These are phyloP conservation scores for Labeo catla DNA, from an alignment of 2,113 vertebrate genomes.

Conservation along the genomic window DNA sequence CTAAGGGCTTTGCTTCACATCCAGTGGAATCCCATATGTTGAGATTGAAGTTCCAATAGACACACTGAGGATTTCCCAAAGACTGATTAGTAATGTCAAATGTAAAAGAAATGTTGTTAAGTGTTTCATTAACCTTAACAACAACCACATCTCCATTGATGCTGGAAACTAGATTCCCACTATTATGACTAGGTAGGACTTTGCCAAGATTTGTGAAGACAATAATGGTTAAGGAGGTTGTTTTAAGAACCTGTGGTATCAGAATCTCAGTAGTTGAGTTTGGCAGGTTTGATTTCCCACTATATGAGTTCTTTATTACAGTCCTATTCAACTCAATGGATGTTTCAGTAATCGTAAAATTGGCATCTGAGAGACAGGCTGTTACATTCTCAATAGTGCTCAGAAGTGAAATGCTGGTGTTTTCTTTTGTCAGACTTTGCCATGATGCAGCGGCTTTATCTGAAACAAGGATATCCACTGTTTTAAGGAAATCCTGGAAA, in stretches of 20 bases:
- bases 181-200: too few relatives aligned
- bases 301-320: constrained; percentile 48
- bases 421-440: constrained; percentile 60
- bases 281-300: background rate
- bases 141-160: too few relatives aligned
- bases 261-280: constrained; percentile 64
- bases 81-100: constrained; percentile 67
- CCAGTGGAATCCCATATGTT: constrained; percentile 74
- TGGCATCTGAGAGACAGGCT: background rate
- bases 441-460: constrained; percentile 55
- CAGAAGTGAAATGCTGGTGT: constrained; percentile 72
- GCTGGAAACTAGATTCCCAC: too few relatives aligned
- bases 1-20: constrained; percentile 53
- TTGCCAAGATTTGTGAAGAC: too few relatives aligned
- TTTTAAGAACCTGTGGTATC: constrained; percentile 61
- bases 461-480: constrained; percentile 64
- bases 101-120: constrained; percentile 69
- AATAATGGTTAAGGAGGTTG: too few relatives aligned
- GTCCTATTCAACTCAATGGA: constrained; percentile 60
- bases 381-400: constrained; percentile 75
- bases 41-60: constrained; percentile 78
- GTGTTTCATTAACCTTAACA: too few relatives aligned
- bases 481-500: constrained; percentile 69
- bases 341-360: constrained; percentile 23
- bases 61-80: constrained; percentile 69